Conservation (phyloP, 1,140 invertebrate species). For the Conus ventricosus region DNA sequence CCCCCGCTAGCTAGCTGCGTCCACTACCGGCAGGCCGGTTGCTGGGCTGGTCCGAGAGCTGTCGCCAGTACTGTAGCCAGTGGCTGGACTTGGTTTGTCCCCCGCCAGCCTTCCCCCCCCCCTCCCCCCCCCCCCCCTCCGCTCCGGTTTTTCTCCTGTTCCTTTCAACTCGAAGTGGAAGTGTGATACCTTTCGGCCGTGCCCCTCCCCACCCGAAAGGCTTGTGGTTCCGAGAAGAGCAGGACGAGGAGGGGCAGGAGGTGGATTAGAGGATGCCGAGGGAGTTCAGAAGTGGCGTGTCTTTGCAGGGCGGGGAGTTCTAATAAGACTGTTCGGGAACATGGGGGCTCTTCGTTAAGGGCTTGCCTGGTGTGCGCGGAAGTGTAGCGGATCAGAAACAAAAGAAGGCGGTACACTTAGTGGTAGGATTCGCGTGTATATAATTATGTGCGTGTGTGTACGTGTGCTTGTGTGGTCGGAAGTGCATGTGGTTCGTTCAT, state of each 20-base stretch:
- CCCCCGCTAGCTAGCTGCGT: too few species aligned
- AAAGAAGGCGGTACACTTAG: neutral
- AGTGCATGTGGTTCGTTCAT: neutral
- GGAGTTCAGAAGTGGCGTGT: neutral
- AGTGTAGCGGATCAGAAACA: neutral
- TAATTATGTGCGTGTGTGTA: slow-evolving; percentile 2
- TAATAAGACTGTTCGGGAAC: neutral
- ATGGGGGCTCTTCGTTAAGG: neutral
- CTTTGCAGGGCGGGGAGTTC: neutral
- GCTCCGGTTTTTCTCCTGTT: neutral
- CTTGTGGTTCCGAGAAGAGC: neutral
- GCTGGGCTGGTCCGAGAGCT: too few species aligned
- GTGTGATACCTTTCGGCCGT: too few species aligned
- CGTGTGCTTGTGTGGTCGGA: slow-evolving; percentile 5
- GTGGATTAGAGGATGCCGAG: neutral
- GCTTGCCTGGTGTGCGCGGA: neutral
- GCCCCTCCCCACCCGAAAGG: too few species aligned
- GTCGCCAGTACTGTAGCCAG: neutral
- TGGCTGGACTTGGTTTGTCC: neutral
- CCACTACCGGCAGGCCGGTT: too few species aligned
- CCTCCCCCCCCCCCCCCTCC: neutral
- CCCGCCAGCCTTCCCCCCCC: neutral
- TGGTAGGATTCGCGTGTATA: too few species aligned
- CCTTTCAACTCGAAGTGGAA: too few species aligned
- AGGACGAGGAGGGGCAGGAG: neutral